Percentiles rank a stretch among this genome's conserved stretches.
Conservation (phyloP, 2,113 vertebrate genomes). For the Eptesicus fuscus region DNA sequence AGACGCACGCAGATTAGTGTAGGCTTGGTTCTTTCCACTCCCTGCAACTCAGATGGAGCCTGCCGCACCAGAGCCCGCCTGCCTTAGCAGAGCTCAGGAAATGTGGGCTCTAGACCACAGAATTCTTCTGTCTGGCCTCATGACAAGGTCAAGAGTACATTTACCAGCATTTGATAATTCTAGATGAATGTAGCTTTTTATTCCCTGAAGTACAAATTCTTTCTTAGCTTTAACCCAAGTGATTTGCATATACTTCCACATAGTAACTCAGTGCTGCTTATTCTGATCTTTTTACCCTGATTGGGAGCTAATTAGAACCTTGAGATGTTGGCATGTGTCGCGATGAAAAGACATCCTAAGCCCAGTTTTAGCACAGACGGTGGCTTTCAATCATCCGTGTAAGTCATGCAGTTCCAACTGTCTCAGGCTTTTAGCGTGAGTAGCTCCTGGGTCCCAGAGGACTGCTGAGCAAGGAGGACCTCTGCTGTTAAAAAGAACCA, state of each 20-base stretch:
- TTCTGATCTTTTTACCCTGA: conserved; percentile 33
- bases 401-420: neutral
- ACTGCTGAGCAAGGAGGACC: conserved; percentile 61
- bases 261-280: conserved; percentile 31
- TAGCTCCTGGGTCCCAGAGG: neutral
- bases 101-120: neutral
- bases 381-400: neutral
- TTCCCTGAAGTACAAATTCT: conserved; percentile 23
- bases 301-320: conserved; percentile 56
- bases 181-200: conserved; percentile 26
- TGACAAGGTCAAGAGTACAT: conserved; percentile 19
- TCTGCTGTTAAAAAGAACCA: conserved; percentile 51
- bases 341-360: conserved; percentile 41
- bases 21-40: neutral
- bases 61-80: neutral
- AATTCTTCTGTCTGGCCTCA: neutral
- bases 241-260: conserved; percentile 59
- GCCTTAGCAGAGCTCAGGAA: neutral
- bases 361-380: conserved; percentile 6
- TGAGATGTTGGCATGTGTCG: conserved; percentile 21
- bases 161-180: neutral
- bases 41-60: neutral
- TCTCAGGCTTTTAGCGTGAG: neutral
- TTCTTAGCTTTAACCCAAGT: conserved; percentile 38
- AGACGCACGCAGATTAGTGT: conserved; percentile 13